These are phyloP conservation scores for Zaprionus inermis DNA, from an alignment of 1,140 invertebrate species.

Conservation along the genomic window DNA sequence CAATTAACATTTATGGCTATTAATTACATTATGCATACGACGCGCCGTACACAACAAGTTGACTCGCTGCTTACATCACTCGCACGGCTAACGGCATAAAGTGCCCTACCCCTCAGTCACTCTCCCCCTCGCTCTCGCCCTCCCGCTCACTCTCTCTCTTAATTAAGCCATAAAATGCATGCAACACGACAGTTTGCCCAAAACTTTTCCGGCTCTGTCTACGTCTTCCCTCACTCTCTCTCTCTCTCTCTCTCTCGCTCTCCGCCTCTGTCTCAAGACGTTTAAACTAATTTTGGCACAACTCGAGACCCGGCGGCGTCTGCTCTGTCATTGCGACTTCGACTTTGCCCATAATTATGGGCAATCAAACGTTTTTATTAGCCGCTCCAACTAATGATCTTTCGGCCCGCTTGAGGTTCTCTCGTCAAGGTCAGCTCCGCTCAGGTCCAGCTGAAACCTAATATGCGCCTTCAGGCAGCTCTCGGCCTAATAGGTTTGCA, in stretches of 20 bases:
- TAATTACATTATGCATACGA: constrained; percentile 75
- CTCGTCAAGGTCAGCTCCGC: background rate
- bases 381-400: constrained; percentile 70
- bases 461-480: background rate
- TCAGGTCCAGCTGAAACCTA: constrained; percentile 33
- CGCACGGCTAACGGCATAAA: background rate
- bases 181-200: constrained; percentile 40
- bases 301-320: constrained; percentile 27
- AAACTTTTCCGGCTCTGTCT: constrained; percentile 13
- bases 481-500: constrained; percentile 26
- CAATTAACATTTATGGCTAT: constrained; percentile 81
- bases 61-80: constrained; percentile 13
- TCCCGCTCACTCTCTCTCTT: background rate
- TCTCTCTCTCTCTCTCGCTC: too few species aligned
- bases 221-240: background rate
- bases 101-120: too few species aligned
- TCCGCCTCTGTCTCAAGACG: constrained; percentile 14
- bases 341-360: constrained; percentile 60
- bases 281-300: constrained; percentile 53
- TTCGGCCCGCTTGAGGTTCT: constrained; percentile 42
- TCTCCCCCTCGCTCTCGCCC: background rate
- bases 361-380: constrained; percentile 76
- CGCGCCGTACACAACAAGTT: constrained; percentile 40
- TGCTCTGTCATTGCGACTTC: constrained; percentile 39
- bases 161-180: constrained; percentile 51